phyloP scores from a whole-genome alignment of 2,113 vertebrate genomes.

The Monopterus albus region DNA sequence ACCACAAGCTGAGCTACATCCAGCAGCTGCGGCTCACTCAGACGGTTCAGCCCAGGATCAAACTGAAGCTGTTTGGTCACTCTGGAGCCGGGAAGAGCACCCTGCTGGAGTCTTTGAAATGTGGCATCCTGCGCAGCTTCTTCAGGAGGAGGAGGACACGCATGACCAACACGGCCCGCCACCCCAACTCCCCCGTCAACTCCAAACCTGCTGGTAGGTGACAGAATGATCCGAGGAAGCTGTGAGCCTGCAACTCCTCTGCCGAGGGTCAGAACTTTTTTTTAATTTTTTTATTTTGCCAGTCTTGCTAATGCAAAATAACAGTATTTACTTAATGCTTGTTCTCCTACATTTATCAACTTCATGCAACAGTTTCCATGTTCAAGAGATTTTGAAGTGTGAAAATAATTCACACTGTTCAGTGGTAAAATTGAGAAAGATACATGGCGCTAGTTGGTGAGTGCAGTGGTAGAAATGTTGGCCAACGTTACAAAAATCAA shows the following conservation, averaged over 20 bases:
- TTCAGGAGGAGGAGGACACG: conserved; percentile 92
- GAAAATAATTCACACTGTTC: too few species aligned
- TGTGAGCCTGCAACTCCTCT: not conserved
- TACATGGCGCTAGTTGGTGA: too few species aligned
- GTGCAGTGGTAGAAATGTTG: too few species aligned
- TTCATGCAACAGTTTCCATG: not conserved
- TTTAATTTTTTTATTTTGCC: not conserved
- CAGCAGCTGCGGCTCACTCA: conserved; percentile 92
- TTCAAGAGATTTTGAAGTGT: too few species aligned
- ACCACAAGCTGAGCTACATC: conserved; percentile 89
- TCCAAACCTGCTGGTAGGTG: conserved; percentile 90
- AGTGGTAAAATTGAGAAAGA: too few species aligned
- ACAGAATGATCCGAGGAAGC: not conserved
- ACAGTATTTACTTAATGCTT: not conserved
- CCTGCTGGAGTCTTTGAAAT: conserved; percentile 95
- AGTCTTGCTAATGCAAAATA: not conserved
- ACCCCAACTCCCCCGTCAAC: conserved; percentile 91
- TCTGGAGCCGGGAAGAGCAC: conserved; percentile 91
- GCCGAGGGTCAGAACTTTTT: not conserved
- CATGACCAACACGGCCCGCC: conserved; percentile 86
- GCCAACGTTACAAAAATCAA: not conserved
- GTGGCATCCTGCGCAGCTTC: conserved; percentile 94
- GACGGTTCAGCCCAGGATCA: conserved; percentile 89
- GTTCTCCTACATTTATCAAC: not conserved
- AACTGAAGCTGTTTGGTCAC: conserved; percentile 95